Evolutionary conservation across 2,888 invertebrate genomes (phyloP).

Genomic region (Cephus rjabovi): DNA sequence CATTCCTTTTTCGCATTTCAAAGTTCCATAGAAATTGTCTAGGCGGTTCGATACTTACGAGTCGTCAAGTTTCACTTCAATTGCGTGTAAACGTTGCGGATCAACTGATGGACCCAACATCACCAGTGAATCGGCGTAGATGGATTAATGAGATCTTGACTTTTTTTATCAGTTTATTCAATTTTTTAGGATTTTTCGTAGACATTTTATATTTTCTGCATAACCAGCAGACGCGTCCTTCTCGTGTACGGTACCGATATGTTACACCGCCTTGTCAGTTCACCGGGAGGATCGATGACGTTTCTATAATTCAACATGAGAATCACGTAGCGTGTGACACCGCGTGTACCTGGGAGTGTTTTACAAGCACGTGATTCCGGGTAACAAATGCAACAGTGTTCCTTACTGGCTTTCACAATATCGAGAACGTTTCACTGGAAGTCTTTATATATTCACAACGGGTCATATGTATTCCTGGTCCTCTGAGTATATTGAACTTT

Average conservation of each 20-base stretch:
- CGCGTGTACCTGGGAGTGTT: neutral
- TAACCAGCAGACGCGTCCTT: neutral
- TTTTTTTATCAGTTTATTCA: neutral
- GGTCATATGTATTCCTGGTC: neutral
- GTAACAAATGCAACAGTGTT: neutral
- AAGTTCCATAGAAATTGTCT: neutral
- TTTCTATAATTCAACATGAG: neutral
- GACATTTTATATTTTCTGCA: neutral
- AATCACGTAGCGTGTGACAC: neutral
- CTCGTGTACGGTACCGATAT: neutral
- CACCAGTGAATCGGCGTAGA: neutral
- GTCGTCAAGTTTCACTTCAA: neutral
- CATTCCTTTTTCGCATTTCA: neutral
- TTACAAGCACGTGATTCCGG: neutral
- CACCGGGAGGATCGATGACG: neutral
- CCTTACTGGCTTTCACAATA: neutral
- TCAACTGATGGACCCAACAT: neutral
- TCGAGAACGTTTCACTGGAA: neutral
- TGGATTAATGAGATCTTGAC: neutral
- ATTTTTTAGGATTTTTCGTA: neutral
- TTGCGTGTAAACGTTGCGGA: neutral
- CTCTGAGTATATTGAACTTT: conserved; percentile 26
- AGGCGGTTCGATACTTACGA: neutral
- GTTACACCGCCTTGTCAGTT: neutral
- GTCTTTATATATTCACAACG: neutral